Evolutionary conservation across 2,113 vertebrate species (phyloP), one percentile per base, ranked within the genome.

Genomic region (Ovis canadensis): DNA sequence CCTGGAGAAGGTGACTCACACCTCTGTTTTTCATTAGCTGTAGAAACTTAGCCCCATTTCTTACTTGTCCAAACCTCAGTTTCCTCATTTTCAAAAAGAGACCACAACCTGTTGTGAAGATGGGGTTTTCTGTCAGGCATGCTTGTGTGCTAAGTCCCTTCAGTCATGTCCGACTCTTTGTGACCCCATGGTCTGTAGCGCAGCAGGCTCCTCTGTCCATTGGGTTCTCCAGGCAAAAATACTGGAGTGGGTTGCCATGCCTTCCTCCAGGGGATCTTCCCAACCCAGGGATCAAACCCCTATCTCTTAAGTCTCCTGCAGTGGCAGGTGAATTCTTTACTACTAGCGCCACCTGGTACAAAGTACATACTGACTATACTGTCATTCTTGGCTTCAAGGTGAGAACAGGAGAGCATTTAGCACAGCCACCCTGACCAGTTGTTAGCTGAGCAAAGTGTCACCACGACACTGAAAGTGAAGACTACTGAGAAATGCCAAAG

Each of bases 1-100:
- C 11, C 57, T 62, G 17, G 15, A 36, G 55, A 45, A 55, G 43
- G 12, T 8, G 11, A 9, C 25, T 5, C 48, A n/a, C 10, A 5
- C 10, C 12, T 60, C 60, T 40, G 5, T 2, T 62, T 27, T 36
- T 14, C 36, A 9, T 19, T 25, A 11, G 0, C 13, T 4, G 3
- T 15, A 45, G 29, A 19, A 25, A n/a, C 59, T 45, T 40, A 40
- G 15, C 10, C 31, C 48, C 31, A 45, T 6, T 50, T 21, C 8
- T 84, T 3, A 25, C 19, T 27, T 23, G 6, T 11, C 54, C 43
- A 55, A 74, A 87, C 29, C 15, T 83, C 31, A 86, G 10, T 16
- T 54, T 43, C 60, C n/a, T 27, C 57, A 91, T 67, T 85, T 64
- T 64, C 67, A 40, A 64, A 71, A 43, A n/a, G 15, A 19, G 80